Evolutionary conservation across 1,140 invertebrate species (phyloP), one percentile per base, ranked within the genome.

Genomic region (Pentalonia nigronervosa): DNA sequence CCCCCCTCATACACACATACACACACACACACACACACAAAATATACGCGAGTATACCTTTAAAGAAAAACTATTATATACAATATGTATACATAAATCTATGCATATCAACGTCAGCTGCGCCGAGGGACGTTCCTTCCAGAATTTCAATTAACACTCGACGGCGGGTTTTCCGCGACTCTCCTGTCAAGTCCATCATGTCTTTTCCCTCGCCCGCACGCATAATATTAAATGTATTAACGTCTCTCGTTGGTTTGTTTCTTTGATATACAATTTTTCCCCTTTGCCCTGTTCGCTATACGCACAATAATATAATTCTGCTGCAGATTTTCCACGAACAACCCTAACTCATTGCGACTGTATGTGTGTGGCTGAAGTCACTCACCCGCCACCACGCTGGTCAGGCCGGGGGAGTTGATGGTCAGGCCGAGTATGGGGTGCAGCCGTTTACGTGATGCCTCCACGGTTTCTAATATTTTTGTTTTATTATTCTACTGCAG

Each of bases 71-170:
- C 30, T 30, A 76, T 4, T n/a, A n/a, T n/a, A 76, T 76, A 9
- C 6, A 67, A 67, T 67, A 67, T 17, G 6, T n/a, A 11, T 67
- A 67, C n/a, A 67, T 67, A n/a, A 67, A 67, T 67, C 30, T 14
- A 17, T 17, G 30, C n/a, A n/a, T 76, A n/a, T 76, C 60, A 76
- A 76, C 60, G 60, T 76, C 60, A 76, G n/a, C 6, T 76, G n/a
- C 21, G 60, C 14, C 60, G n/a, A 41, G 41, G n/a, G 60, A 76
- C 60, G 60, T n/a, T n/a, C n/a, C 30, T n/a, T 25, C n/a, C 30
- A 34, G 88, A 56, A 56, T 90, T 90, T 90, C 88, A 90, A 90
- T 90, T 56, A 56, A 60, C 50, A 41, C 53, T 56, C 50, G 50
- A 7, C 34, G 48, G 34, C 3, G 8, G 9, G n/a, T 53, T 89